Conservation (phyloP, 1,140 invertebrate genomes). For the Dendrolimus punctatus region DNA sequence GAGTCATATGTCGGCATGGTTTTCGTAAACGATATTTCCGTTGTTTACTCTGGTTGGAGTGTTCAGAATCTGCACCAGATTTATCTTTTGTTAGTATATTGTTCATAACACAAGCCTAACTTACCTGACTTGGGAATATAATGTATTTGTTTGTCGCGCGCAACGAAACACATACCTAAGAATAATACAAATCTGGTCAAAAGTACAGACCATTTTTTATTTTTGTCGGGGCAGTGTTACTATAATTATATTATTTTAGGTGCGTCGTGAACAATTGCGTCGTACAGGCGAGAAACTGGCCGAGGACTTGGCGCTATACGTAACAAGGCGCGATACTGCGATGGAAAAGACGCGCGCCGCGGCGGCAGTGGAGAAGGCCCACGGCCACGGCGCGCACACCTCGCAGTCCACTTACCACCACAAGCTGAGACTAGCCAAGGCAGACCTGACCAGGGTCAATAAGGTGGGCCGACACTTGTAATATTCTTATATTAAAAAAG, state of each 20-base stretch:
- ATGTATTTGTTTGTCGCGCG: no score
- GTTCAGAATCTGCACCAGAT: no score
- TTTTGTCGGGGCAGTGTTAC: not conserved
- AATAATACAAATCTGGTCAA: no score
- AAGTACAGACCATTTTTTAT: no score
- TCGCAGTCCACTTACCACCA: conserved; percentile 54
- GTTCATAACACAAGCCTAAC: no score
- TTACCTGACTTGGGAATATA: no score
- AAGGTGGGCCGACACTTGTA: conserved; percentile 29
- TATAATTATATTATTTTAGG: conserved; percentile 35
- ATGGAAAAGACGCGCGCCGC: conserved; percentile 48
- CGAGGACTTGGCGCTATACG: conserved; percentile 82
- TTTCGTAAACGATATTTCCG: no score
- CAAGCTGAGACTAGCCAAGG: conserved; percentile 45
- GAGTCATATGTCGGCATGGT: no score
- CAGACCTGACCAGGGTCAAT: conserved; percentile 48
- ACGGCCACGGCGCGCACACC: conserved; percentile 30
- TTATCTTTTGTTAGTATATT: no score
- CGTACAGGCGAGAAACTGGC: conserved; percentile 83
- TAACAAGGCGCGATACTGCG: conserved; percentile 77
- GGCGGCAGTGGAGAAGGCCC: conserved; percentile 45
- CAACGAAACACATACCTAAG: no score
- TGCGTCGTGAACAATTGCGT: conserved; percentile 77
- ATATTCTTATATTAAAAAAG: no score
- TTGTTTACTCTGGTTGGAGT: no score